These are phyloP conservation scores for Himalopsyche japonica DNA, from an alignment of 2,888 invertebrate species.

Conservation along the genomic window DNA sequence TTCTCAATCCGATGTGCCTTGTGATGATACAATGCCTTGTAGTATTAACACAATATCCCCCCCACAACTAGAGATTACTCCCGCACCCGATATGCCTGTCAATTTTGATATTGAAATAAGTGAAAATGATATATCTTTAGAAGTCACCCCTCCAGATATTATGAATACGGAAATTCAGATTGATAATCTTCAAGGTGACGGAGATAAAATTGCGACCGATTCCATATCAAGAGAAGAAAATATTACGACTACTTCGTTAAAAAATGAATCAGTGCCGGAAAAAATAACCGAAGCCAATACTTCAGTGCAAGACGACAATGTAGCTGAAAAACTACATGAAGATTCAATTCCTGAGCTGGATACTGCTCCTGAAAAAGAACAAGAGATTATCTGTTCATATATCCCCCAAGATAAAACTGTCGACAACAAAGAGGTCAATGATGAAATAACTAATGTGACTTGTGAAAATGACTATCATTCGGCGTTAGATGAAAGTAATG, in stretches of 20 bases:
- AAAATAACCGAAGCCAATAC: neutral
- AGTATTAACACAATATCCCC: constrained; percentile 8
- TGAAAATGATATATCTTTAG: neutral
- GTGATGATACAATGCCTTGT: constrained; percentile 23
- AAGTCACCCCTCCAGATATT: neutral
- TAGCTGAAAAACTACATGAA: neutral
- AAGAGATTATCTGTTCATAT: neutral
- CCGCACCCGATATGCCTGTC: constrained; percentile 45
- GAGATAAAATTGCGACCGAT: constrained; percentile 6
- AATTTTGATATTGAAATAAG: neutral
- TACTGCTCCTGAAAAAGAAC: neutral
- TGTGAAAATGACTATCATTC: neutral
- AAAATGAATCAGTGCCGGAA: neutral
- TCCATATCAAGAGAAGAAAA: neutral
- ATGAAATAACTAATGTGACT: neutral
- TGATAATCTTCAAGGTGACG: neutral
- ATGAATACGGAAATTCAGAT: constrained; percentile 42
- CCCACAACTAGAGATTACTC: constrained; percentile 45
- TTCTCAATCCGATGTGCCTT: constrained; percentile 33
- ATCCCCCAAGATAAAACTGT: neutral
- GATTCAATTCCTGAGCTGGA: neutral
- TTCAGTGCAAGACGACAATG: neutral
- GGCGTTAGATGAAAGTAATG: neutral
- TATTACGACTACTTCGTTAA: neutral
- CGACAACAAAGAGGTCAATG: neutral